Evolutionary conservation across 2,888 invertebrate species (phyloP), one percentile per base, ranked within the genome.

Genomic region (Odontocolon sp.): DNA sequence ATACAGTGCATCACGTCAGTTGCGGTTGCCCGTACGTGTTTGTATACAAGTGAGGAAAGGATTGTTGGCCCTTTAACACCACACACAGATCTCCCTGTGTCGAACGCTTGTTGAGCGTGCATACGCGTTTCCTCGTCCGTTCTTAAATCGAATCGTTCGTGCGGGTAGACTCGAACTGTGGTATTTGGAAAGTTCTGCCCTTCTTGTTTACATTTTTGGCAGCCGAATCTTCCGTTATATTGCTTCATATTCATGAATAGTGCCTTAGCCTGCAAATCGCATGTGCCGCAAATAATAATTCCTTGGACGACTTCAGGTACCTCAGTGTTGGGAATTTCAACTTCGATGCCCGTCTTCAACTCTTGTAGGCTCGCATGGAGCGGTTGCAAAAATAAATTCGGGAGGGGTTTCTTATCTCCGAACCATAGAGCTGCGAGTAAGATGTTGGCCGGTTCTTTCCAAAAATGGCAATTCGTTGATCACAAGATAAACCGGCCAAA

Each of bases 1-100:
- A 75, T 63, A 36, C 72, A 77, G 45, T 80, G 80, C 80, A 80
- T 80, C 2, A 36, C 38, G 56, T 80, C 40, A n/a, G 11, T 14
- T 4, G n/a, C 11, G 2, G 11, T 40, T 40, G 45, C 45, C 9
- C 45, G 18, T 72, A 73, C 54, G 57, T 33, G 69, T 28, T 78
- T 50, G 28, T 47, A 47, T 14, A 50, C 50, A 6, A 81, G 42
- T 36, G 42, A 54, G 9, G 76, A 74, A 23, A 81, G n/a, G 33
- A 77, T 67, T 8, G 68, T 66, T 26, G 61, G 69, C 9, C 73
- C 76, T 33, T 79, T 79, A 9, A 79, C 75, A 40, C 78, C 73
- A 11, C 54, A 63, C 6, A 79, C 76, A 57, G 61, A 38, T 28
- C n/a, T 31, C 3, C 26, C 23, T 2, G 9, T 45, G 23, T 74